phyloP scores from a whole-genome alignment of 1,140 invertebrate species.

The Leguminivora glycinivorella region DNA sequence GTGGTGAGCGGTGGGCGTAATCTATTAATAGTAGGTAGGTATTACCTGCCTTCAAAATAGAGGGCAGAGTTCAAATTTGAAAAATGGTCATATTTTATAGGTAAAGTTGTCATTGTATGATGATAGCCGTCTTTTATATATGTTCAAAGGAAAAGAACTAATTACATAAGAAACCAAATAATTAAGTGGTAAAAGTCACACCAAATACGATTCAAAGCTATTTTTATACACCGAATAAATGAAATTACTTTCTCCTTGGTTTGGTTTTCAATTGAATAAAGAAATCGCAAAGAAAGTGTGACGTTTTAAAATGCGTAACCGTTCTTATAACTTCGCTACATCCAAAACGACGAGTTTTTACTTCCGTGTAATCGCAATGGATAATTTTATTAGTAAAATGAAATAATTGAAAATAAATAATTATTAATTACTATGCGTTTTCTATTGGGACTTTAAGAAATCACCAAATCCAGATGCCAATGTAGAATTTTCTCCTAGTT shows the following conservation, averaged over 20 bases:
- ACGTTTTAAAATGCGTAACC: conserved; percentile 1
- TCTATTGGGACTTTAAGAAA: no score
- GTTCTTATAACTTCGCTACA: conserved; percentile 5
- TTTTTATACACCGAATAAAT: not conserved
- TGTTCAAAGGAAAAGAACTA: no score
- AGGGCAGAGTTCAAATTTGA: no score
- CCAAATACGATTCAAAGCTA: not conserved
- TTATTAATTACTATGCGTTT: no score
- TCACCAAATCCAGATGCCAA: no score
- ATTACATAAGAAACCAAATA: not conserved
- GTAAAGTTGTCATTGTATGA: no score
- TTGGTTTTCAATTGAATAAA: conserved; percentile 25
- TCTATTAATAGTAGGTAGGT: no score
- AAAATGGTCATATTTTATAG: no score
- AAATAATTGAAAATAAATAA: no score
- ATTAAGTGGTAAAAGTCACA: not conserved
- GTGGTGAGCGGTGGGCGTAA: not conserved
- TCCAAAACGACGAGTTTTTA: not conserved
- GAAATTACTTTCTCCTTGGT: not conserved
- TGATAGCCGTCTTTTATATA: no score
- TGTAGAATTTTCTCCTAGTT: no score
- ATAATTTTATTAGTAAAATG: not conserved
- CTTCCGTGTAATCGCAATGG: not conserved
- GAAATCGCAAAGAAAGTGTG: conserved; percentile 14
- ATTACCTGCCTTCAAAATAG: no score